Percentiles rank a stretch among this genome's conserved stretches.
Conservation (phyloP, 1,140 invertebrate species). For the Halesus radiatus region DNA sequence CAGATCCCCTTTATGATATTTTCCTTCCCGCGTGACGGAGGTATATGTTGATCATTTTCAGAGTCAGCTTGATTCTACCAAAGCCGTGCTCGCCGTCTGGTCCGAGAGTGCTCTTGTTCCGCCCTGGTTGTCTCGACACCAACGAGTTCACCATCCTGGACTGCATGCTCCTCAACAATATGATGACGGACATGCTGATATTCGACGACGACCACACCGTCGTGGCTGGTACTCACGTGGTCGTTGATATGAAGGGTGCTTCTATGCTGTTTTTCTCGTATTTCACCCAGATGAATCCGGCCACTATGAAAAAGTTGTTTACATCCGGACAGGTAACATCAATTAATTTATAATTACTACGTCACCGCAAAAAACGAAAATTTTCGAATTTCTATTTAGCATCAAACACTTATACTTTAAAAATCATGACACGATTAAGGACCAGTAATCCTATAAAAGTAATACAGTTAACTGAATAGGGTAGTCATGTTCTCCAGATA, state of each 20-base stretch:
- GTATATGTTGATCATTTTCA: constrained; percentile 3
- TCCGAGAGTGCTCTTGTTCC: constrained; percentile 68
- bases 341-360: too few relatives aligned
- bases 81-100: constrained; percentile 62
- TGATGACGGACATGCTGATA: constrained; percentile 49
- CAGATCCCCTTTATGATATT: too few relatives aligned
- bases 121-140: constrained; percentile 64
- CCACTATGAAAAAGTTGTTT: constrained; percentile 69
- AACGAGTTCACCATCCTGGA: constrained; percentile 60
- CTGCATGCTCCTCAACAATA: constrained; percentile 61
- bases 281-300: constrained; percentile 66
- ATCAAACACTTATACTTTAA: too few relatives aligned
- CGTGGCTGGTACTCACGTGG: constrained; percentile 58
- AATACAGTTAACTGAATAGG: too few relatives aligned
- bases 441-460: too few relatives aligned
- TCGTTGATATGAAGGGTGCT: constrained; percentile 64
- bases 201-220: constrained; percentile 61
- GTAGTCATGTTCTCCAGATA: too few relatives aligned
- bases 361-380: too few relatives aligned
- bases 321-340: constrained; percentile 65
- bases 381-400: too few relatives aligned
- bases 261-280: constrained; percentile 60
- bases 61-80: constrained; percentile 51
- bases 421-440: too few relatives aligned
- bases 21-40: too few relatives aligned